Base-by-base conservation (phyloP, 2,888 invertebrate species). In the Ecliptopera silaceata region DNA sequence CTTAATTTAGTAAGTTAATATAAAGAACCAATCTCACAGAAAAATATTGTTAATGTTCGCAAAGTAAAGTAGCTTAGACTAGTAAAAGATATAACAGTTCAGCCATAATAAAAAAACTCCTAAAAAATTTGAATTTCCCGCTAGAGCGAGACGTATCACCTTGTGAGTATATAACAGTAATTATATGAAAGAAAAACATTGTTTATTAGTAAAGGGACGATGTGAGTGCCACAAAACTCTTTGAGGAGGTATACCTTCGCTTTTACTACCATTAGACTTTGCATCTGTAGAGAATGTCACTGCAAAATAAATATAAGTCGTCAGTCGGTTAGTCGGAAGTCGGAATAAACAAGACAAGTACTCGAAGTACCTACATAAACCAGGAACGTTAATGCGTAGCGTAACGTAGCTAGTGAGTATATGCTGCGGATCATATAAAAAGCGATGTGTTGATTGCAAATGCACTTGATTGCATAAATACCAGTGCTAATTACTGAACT, bases 281-380 rank as follows among this genome's bases (percentile, higher is more conserved):
- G 84, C 82, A 71, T 87, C 88, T 70, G 81, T 79, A 74, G 87
- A 87, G 80, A 90, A 90, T 69, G 86, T 88, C 80, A 90, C 88
- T 76, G 86, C 84, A 89, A 79, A 77, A 76, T 75, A 82, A 82
- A 80, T 71, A 74, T 60, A 70, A 66, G 46, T 53, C 56, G 70
- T 73, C 73, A 72, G 69, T 70, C 68, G 13, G 71, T 70, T 66
- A 63, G 74, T 70, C 63, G 36, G 20, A 45, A 51, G 42, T n/a
- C n/a, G 47, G 46, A 39, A 47, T 22, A 47, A 32, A 58, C 43
- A 56, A 53, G n/a, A 58, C 48, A 59, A 11, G 39, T 52, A 45
- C n/a, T n/a, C n/a, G n/a, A n/a, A n/a, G n/a, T n/a, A 52, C 43
- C 10, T 36, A 44, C 15, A 2, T 20, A 45, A 32, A n/a, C n/a